phyloP scores from a whole-genome alignment of 2,797 vertebrate species.

The Glossophaga mutica region DNA sequence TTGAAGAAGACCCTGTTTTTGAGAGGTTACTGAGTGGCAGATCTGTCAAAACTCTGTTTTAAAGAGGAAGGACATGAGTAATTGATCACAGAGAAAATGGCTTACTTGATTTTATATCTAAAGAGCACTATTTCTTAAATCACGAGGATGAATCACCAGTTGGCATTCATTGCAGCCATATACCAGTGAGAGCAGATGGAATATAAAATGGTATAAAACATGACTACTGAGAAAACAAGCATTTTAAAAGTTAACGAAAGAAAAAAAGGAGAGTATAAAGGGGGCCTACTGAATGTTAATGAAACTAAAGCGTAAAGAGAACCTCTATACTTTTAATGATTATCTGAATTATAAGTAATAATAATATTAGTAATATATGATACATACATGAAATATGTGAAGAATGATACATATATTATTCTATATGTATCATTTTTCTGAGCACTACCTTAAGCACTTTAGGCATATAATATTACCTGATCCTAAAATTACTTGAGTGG shows the following conservation, averaged over 20 bases:
- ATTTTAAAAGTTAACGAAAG: slow-evolving; percentile 67
- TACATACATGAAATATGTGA: too few relatives aligned
- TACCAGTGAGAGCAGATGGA: slow-evolving; percentile 68
- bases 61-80: not conserved
- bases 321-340: not conserved
- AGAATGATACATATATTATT: too few relatives aligned
- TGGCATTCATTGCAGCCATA: slow-evolving; percentile 61
- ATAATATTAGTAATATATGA: not conserved
- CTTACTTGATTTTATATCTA: slow-evolving; percentile 50
- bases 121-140: slow-evolving; percentile 62
- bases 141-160: slow-evolving; percentile 63
- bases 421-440: not conserved
- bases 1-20: not conserved
- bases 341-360: not conserved
- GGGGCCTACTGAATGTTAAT: not conserved
- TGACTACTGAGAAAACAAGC: slow-evolving; percentile 41
- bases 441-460: not conserved
- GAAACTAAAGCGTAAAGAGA: not conserved
- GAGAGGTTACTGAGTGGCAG: not conserved
- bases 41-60: not conserved
- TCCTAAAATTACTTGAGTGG: not conserved
- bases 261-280: slow-evolving; percentile 30
- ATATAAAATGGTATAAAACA: slow-evolving; percentile 62
- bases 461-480: not conserved
- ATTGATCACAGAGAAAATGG: slow-evolving; percentile 24